Evolutionary conservation across 2,113 vertebrate genomes (phyloP).

Genomic region (Apteryx owenii): DNA sequence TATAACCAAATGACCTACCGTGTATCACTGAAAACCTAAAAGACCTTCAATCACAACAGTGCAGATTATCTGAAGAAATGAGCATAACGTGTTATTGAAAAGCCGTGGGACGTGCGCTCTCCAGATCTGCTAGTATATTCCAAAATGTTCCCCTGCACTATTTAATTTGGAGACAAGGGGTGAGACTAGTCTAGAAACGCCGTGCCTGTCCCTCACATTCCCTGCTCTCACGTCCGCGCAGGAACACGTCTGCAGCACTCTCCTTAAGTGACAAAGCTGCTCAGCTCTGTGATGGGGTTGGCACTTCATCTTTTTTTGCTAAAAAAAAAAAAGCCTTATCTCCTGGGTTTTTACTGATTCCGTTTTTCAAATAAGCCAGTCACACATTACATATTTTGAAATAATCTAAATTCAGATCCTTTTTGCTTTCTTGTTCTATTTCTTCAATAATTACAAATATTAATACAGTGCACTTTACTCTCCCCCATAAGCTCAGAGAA

Average conservation of each 20-base stretch:
- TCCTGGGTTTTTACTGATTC: neutral
- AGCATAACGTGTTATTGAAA: neutral
- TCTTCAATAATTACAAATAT: neutral
- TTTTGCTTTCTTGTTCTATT: neutral
- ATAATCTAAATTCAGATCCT: neutral
- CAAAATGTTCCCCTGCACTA: neutral
- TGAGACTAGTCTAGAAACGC: neutral
- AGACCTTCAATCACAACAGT: neutral
- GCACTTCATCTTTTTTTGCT: neutral
- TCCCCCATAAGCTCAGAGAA: neutral
- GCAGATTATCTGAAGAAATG: neutral
- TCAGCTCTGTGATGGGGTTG: neutral
- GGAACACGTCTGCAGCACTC: neutral
- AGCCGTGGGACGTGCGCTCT: accelerated
- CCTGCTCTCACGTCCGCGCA: accelerated
- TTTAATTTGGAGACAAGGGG: neutral
- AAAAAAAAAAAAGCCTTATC: neutral
- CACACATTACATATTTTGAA: neutral
- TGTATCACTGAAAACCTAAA: neutral
- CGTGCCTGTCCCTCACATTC: neutral
- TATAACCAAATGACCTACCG: neutral
- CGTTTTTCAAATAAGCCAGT: neutral
- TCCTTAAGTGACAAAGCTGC: neutral
- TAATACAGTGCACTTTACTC: neutral
- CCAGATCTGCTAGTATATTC: neutral